A percentile compares a stretch with the other conserved stretches of the same genome.
Evolutionary conservation across 2,888 invertebrate species (phyloP).

Genomic region (Xiphydria camelus): DNA sequence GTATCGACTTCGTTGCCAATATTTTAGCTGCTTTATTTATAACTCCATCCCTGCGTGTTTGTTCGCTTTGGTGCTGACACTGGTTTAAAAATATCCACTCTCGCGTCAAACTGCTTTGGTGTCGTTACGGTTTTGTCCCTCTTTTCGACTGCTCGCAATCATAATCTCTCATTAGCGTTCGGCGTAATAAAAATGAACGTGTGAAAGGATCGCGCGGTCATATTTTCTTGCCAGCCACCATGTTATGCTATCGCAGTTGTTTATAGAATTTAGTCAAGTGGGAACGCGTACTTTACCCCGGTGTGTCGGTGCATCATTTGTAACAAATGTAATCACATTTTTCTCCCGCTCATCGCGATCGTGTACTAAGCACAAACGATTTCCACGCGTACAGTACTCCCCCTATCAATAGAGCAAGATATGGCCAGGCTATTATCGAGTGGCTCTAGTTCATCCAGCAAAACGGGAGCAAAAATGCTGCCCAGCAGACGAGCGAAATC

Average conservation of each 20-base stretch:
- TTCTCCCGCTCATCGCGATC: no score
- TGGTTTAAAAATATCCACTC: slow-evolving; percentile 42
- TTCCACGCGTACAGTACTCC: slow-evolving; percentile 48
- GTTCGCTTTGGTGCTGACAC: slow-evolving; percentile 38
- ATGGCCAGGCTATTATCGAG: slow-evolving; percentile 51
- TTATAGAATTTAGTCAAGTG: no score
- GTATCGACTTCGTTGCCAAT: slow-evolving; percentile 21
- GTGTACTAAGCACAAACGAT: slow-evolving; percentile 35
- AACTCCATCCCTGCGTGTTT: slow-evolving; percentile 28
- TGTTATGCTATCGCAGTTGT: no score
- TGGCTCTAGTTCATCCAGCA: slow-evolving; percentile 19
- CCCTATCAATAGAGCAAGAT: slow-evolving; percentile 55
- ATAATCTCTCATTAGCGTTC: no score
- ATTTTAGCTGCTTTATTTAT: slow-evolving; percentile 38
- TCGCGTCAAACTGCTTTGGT: slow-evolving; percentile 26
- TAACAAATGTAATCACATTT: no score
- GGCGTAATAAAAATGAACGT: no score
- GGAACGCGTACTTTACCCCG: no score
- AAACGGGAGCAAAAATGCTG: slow-evolving; percentile 34
- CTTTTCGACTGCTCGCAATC: no score
- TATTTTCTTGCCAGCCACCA: no score
- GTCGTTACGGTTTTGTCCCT: slow-evolving; percentile 21
- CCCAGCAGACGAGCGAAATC: slow-evolving; percentile 51
- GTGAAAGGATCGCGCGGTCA: no score
- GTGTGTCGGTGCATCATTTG: no score